Evolutionary conservation across 92 coral and sea anemone genomes (phyloP), one percentile per base, ranked within the genome.

Genomic region (Siderastrea radians): DNA sequence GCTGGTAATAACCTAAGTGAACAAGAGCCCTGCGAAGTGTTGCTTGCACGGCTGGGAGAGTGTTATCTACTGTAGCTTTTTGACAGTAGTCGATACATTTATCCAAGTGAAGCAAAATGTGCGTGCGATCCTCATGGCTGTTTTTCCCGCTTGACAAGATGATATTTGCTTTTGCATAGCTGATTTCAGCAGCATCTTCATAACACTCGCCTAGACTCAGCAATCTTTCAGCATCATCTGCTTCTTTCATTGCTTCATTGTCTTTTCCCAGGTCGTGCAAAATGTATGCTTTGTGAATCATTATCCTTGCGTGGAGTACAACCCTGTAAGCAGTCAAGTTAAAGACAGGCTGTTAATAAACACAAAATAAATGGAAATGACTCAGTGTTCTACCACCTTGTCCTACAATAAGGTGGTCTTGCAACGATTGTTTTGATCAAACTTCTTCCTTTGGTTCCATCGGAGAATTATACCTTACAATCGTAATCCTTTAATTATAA

Each of bases 21-120:
- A 89, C 59, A 58, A 89, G 84, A 1, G 92, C 92, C 67, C 83
- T 83, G 67, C 92, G 89, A 3, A 89, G 64, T 8, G 57, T 83
- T 15, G 67, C 87, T 64, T 89, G 92, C 6, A 60, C 77, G 51
- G 83, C 14, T 51, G 79, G 51, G 8, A 58, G 51, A 16, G 85
- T 86, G 50, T 70, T 86, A 72, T 86, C 80, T 4, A 86, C 90
- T 7, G 90, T 70, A 45, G 90, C 85, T 43, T 79, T 71, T 79
- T 86, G 72, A 14, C 90, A 79, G 1, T 7, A 86, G 5, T 78
- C 12, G 64, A 86, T 78, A 7, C 61, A 58, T 48, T 59, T 86
- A 48, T 86, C 85, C 60, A 86, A 58, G 68, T 58, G 90, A 55
- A 5, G 65, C 55, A 86, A 43, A 8, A 86, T 79, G 7, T 10